phyloP scores from a whole-genome alignment of 2,888 invertebrate species.

The Chrysolina oricalcia region DNA sequence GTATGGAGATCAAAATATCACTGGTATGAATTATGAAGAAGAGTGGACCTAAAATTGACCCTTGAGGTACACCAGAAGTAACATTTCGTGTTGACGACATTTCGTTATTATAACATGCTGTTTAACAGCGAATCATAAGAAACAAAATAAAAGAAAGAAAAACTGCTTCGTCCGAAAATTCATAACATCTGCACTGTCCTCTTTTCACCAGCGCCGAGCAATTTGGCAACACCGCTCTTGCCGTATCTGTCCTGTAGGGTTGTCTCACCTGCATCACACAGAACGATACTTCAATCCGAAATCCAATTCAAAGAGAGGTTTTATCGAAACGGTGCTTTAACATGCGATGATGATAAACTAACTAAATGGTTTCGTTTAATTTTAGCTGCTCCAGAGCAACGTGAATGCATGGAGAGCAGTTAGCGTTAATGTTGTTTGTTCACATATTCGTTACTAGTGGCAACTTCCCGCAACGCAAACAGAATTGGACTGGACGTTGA shows the following conservation, averaged over 20 bases:
- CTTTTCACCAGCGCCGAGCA: too few relatives aligned
- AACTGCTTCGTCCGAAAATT: too few relatives aligned
- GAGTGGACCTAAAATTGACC: too few relatives aligned
- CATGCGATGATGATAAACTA: conserved; percentile 55
- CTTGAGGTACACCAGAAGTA: conserved; percentile 24
- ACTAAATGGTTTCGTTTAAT: conserved; percentile 50
- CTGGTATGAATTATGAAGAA: too few relatives aligned
- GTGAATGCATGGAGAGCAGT: conserved; percentile 12
- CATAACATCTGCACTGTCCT: too few relatives aligned
- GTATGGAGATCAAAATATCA: too few relatives aligned
- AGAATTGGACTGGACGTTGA: conserved; percentile 4
- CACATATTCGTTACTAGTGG: conserved; percentile 16
- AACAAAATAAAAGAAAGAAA: too few relatives aligned
- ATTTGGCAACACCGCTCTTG: conserved; percentile 29
- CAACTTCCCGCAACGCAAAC: conserved; percentile 11
- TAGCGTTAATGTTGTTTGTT: conserved; percentile 18
- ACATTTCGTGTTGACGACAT: too few relatives aligned
- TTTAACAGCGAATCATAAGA: too few relatives aligned
- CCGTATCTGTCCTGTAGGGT: conserved; percentile 40
- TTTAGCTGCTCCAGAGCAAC: conserved; percentile 26
- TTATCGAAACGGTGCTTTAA: conserved; percentile 58
- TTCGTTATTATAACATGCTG: too few relatives aligned
- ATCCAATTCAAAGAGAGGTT: conserved; percentile 51
- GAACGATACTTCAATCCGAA: conserved; percentile 51
- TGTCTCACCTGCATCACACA: conserved; percentile 50